Percentiles rank a stretch among this genome's conserved stretches.
These are phyloP conservation scores for Aphaenogaster ashmeadi DNA, from an alignment of 1,140 invertebrate genomes.

Conservation along the genomic window DNA sequence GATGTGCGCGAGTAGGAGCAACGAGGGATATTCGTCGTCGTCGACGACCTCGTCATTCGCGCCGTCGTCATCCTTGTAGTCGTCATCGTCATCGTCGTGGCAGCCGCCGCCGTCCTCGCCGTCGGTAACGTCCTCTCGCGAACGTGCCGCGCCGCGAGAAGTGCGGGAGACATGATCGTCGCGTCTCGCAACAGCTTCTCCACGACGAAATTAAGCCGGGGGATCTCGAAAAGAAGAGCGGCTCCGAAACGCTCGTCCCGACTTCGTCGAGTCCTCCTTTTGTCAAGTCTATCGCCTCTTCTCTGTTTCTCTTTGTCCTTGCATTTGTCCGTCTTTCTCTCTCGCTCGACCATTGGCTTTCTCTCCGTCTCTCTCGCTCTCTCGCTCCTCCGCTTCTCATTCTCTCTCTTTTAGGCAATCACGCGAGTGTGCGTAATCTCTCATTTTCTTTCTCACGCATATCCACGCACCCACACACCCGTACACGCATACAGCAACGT, in stretches of 20 bases:
- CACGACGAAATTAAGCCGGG: neutral
- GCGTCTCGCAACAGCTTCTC: conserved; percentile 32
- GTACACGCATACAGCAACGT: neutral
- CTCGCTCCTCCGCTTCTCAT: conserved; percentile 56
- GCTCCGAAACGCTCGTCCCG: neutral
- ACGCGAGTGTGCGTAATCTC: conserved; percentile 66
- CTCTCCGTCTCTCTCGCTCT: conserved; percentile 69
- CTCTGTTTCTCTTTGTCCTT: neutral
- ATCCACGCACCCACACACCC: conserved; percentile 18
- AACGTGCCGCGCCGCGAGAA: neutral
- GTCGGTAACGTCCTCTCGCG: conserved; percentile 32
- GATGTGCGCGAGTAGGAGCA: conserved; percentile 7
- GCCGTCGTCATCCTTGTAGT: neutral
- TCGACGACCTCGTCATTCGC: neutral
- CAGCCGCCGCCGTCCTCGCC: neutral
- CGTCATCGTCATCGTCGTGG: neutral
- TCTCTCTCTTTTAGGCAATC: conserved; percentile 67
- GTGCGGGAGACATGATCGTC: neutral
- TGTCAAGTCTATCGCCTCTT: conserved; percentile 20
- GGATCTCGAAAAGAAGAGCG: neutral
- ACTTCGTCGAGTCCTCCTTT: conserved; percentile 3
- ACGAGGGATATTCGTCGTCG: conserved; percentile 5
- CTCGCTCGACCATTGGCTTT: conserved; percentile 40
- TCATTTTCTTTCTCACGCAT: conserved; percentile 53
- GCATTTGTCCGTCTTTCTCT: conserved; percentile 43